These are phyloP conservation scores for Danio tinwini DNA, from an alignment of 2,797 vertebrate species.

Conservation along the genomic window DNA sequence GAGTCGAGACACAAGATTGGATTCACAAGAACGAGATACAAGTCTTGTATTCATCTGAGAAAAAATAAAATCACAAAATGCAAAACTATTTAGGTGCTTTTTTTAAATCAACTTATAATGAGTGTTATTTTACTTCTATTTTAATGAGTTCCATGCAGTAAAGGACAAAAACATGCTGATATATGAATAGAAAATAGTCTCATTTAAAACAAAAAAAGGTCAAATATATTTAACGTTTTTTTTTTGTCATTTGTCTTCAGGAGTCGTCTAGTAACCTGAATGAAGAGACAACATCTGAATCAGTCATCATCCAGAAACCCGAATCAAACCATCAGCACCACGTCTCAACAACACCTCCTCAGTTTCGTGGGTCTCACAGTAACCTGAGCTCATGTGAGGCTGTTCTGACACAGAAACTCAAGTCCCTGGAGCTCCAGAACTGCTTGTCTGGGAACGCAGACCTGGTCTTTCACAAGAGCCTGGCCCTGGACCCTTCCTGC, in stretches of 20 bases:
- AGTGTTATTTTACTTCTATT: too few relatives aligned
- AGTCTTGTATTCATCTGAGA: too few relatives aligned
- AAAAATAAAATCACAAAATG: too few relatives aligned
- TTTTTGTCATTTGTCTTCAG: conserved; percentile 27
- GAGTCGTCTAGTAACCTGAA: conserved; percentile 15
- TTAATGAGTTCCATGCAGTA: too few relatives aligned
- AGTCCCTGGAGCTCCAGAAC: conserved; percentile 79
- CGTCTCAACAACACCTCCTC: conserved; percentile 44
- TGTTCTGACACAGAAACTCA: conserved; percentile 78
- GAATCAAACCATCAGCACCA: conserved; percentile 17
- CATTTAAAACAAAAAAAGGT: too few relatives aligned
- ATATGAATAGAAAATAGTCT: too few relatives aligned
- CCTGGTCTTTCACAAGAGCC: conserved; percentile 73
- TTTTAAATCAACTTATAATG: too few relatives aligned
- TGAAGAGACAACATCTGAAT: conserved; percentile 20
- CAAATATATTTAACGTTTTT: neutral
- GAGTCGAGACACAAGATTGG: too few relatives aligned
- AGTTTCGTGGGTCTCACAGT: conserved; percentile 53
- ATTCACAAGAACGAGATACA: too few relatives aligned
- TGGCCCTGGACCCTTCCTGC: conserved; percentile 83
- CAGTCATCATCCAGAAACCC: conserved; percentile 1
- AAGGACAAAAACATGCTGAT: too few relatives aligned
- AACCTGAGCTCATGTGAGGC: conserved; percentile 78
- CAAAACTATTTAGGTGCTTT: too few relatives aligned
- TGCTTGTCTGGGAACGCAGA: conserved; percentile 69